Percentiles rank a stretch among this genome's conserved stretches.
Conservation (phyloP, 2,888 invertebrate species). For the Sthenelais limicola region DNA sequence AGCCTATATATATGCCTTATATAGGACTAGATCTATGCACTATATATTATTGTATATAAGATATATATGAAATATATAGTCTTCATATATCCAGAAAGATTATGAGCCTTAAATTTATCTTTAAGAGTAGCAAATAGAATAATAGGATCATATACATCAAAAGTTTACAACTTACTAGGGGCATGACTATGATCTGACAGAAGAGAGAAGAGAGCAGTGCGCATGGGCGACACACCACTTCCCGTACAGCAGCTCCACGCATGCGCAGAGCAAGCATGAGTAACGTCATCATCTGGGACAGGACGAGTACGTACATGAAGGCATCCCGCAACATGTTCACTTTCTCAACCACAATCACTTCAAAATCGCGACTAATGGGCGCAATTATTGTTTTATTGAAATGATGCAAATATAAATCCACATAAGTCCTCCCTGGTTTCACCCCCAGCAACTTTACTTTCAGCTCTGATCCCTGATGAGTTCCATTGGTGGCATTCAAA, state of each 20-base stretch:
- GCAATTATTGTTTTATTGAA: not conserved
- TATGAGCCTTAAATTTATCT: too few species aligned
- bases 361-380: conserved; percentile 3
- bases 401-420: conserved; percentile 1
- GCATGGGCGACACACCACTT: conserved; percentile 27
- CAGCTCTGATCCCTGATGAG: too few species aligned
- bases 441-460: conserved; percentile 6
- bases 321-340: conserved; percentile 22
- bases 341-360: conserved; percentile 32
- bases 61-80: too few species aligned
- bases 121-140: too few species aligned
- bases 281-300: conserved; percentile 14
- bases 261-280: conserved; percentile 30
- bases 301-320: conserved; percentile 33
- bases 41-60: too few species aligned
- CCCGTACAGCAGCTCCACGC: conserved; percentile 33
- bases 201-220: conserved; percentile 27
- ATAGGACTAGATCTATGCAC: too few species aligned
- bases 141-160: too few species aligned
- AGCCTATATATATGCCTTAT: too few species aligned
- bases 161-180: conserved; percentile 20
- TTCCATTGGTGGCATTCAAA: conserved; percentile 1
- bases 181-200: conserved; percentile 38
- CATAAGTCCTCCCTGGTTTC: conserved; percentile 7
- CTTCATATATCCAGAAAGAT: too few species aligned